Evolutionary conservation across 2,888 invertebrate genomes (phyloP), one percentile per base, ranked within the genome.

Genomic region (Rhodophaea formosa): DNA sequence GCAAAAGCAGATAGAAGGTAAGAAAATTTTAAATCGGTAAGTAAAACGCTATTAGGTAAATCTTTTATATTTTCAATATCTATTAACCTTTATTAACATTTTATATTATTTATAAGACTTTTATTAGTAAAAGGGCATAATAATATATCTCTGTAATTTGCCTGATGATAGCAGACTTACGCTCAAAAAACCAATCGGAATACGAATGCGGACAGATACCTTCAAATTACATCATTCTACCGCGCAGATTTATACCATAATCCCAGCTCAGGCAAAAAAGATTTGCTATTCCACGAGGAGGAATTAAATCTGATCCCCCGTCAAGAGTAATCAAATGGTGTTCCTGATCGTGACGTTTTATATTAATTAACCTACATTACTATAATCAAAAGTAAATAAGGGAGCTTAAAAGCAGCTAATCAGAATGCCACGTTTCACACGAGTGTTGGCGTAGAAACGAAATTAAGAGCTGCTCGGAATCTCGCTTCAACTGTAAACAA

Each of bases 311-410:
- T 44, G 30, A 53, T 44, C 53, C 16, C 35, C 53, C 8, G 6
- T 46, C 32, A 54, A 43, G 17, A 45, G 44, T 55, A 55, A 55
- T 45, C 16, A 55, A 55, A 46, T 55, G 54, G 43, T 23, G 45
- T 15, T 32, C 32, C 32, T 46, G 54, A 45, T 45, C 17, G 10
- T 46, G 45, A 32, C 53, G 23, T 43, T 43, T 29, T 8, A 44
- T 53, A 30, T 5, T 53, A 53, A 53, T 53, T 43, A 53, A 29
- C 29, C 47, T n/a, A 30, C 47, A n/a, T 47, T 47, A 30, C 12
- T n/a, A 14, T 30, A 47, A 47, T 30, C n/a, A 47, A 47, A 47
- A 47, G 47, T 47, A 30, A 47, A 12, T 47, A 47, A 1, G 7
- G 1, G 45, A 17, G 23, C 46, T 10, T 1, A 46, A 16, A 44